Evolutionary conservation across 2,888 invertebrate genomes (phyloP), one percentile per base, ranked within the genome.

Genomic region (Hoplodrina blanda): DNA sequence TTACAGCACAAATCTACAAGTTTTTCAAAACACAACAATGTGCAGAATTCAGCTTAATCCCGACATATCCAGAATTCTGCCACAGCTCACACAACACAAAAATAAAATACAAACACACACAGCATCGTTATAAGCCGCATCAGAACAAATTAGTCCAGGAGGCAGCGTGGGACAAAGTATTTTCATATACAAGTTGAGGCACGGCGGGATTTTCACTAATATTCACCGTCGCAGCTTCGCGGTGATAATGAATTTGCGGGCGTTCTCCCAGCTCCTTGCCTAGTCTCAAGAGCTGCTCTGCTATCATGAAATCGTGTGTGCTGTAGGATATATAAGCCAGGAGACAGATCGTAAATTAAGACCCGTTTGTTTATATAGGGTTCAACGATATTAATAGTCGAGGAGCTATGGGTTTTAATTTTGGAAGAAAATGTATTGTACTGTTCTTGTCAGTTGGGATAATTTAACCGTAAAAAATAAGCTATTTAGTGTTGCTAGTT

Each of bases 341-440:
- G 80, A 82, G 85, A 74, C 70, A 80, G 73, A 71, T 75, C 72
- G 70, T 83, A 80, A 83, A 84, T 84, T 82, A 78, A 76, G 72
- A 69, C 67, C 59, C 60, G 64, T 70, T 82, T 76, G 73, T 74
- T 72, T 77, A 69, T 67, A 69, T 50, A 56, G 56, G 61, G 54
- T 64, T 73, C 62, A 65, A 61, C 62, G 41, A 70, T 76, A 82
- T 74, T 74, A 71, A 72, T 69, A 70, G 71, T 66, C n/a, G 46
- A 37, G 60, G 55, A 62, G 81, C 20, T 61, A 8, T 30, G 65
- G 53, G 60, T 65, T 50, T 53, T 66, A 17, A 76, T 69, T 72
- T 68, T 30, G n/a, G n/a, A 20, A 3, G 7, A 30, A 30, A 30
- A 76, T 67, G 4, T 46, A 57, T 56, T 74, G n/a, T 33, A 33